Evolutionary conservation across 1,140 invertebrate species (phyloP).

Genomic region (Halotydeus destructor): DNA sequence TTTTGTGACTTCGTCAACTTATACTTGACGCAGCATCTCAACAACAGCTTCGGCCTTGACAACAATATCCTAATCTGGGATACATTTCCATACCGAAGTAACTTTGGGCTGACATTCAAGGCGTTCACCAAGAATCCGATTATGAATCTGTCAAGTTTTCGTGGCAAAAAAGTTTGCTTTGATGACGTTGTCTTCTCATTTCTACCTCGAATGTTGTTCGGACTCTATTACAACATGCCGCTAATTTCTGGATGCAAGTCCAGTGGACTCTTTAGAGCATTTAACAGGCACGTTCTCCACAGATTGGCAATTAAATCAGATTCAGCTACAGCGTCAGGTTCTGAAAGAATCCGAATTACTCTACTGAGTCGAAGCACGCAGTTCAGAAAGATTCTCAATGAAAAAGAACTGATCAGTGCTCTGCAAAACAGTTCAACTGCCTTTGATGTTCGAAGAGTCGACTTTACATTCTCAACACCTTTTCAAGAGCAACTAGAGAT

Average conservation of each 20-base stretch:
- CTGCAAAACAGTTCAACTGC: conserved; percentile 32
- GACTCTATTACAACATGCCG: conserved; percentile 94
- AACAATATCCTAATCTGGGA: conserved; percentile 87
- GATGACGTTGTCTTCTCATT: conserved; percentile 75
- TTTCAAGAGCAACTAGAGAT: conserved; percentile 31
- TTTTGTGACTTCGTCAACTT: conserved; percentile 98
- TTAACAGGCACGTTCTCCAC: conserved; percentile 73
- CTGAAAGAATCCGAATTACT: conserved; percentile 54
- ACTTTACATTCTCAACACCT: conserved; percentile 23
- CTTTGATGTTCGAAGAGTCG: conserved; percentile 20
- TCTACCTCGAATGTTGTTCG: conserved; percentile 89
- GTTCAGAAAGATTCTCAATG: conserved; percentile 67
- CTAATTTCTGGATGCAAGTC: conserved; percentile 77
- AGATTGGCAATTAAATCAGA: conserved; percentile 40
- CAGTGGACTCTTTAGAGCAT: conserved; percentile 79
- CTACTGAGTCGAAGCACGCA: conserved; percentile 52
- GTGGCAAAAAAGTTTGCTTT: conserved; percentile 69
- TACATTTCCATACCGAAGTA: conserved; percentile 56
- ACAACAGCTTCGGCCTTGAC: conserved; percentile 60
- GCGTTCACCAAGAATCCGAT: conserved; percentile 68
- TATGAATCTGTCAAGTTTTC: conserved; percentile 60
- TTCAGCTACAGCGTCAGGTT: too few species aligned
- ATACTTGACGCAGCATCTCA: conserved; percentile 78
- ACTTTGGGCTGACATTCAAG: conserved; percentile 62
- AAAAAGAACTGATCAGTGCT: conserved; percentile 48